Percentiles rank a stretch among this genome's conserved stretches.
Evolutionary conservation across 2,113 vertebrate species (phyloP).

Genomic region (Ceratotherium simum): DNA sequence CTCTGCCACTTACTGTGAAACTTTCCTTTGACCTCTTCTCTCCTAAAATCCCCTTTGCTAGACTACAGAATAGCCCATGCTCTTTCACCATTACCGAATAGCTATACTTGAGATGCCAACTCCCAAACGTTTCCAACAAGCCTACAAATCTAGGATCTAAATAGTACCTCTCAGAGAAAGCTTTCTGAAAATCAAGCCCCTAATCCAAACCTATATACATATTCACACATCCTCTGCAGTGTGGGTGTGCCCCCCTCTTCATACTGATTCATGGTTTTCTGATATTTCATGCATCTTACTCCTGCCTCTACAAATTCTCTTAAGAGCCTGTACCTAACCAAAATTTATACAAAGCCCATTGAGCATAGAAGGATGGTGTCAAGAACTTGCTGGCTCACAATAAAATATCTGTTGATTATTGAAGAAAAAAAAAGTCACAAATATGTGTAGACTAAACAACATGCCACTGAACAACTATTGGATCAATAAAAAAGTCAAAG

Average conservation of each 20-base stretch:
- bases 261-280: background rate
- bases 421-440: background rate
- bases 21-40: background rate
- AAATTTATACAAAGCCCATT: background rate
- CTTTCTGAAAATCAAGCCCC: background rate
- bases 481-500: no score
- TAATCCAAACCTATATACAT: background rate
- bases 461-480: no score
- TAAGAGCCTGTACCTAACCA: background rate
- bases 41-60: background rate
- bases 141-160: background rate
- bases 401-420: background rate
- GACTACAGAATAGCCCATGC: background rate
- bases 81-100: background rate
- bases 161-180: background rate
- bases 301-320: background rate
- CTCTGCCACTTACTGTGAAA: background rate
- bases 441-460: no score
- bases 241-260: background rate
- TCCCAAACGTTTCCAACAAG: background rate
- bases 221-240: background rate
- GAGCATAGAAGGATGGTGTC: background rate
- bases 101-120: background rate
- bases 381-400: constrained; percentile 31
- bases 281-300: background rate